phyloP scores from a whole-genome alignment of 37 sponge, comb jelly and placozoan species.

The Aplysina aerophoba region DNA sequence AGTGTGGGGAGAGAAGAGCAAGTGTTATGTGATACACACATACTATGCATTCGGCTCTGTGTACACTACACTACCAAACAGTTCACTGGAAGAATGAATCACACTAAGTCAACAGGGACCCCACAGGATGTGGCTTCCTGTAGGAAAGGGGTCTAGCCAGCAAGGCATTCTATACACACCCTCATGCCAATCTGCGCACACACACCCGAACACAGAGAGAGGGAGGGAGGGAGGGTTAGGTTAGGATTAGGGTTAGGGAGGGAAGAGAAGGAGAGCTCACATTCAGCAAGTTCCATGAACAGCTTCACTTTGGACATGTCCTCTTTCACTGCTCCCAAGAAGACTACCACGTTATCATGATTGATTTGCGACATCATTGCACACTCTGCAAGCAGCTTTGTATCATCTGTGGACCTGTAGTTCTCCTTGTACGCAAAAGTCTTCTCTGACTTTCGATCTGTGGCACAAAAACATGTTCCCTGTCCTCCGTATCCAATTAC shows the following conservation, averaged over 20 bases:
- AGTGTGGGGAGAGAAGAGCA: background rate
- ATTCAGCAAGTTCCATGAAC: constrained; percentile 34
- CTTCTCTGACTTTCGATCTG: constrained; percentile 9
- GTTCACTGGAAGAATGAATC: no score
- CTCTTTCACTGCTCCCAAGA: constrained; percentile 6
- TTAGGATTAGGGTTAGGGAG: no score
- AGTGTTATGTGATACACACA: background rate
- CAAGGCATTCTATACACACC: no score
- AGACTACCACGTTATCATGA: background rate
- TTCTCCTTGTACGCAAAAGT: constrained; percentile 10
- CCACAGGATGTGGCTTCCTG: no score
- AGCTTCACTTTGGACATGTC: background rate
- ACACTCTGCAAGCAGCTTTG: constrained; percentile 6
- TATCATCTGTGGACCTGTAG: background rate
- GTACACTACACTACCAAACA: no score
- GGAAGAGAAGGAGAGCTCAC: no score
- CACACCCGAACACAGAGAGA: no score
- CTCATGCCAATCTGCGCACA: background rate
- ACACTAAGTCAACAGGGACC: no score
- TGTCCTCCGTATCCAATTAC: constrained; percentile 12
- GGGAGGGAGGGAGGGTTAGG: no score
- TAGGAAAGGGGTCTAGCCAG: no score
- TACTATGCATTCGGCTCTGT: no score
- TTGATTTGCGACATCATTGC: background rate
- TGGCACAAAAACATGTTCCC: constrained; percentile 20